These are phyloP conservation scores for Gephyroberyx darwinii DNA, from an alignment of 2,797 vertebrate genomes.

Conservation along the genomic window DNA sequence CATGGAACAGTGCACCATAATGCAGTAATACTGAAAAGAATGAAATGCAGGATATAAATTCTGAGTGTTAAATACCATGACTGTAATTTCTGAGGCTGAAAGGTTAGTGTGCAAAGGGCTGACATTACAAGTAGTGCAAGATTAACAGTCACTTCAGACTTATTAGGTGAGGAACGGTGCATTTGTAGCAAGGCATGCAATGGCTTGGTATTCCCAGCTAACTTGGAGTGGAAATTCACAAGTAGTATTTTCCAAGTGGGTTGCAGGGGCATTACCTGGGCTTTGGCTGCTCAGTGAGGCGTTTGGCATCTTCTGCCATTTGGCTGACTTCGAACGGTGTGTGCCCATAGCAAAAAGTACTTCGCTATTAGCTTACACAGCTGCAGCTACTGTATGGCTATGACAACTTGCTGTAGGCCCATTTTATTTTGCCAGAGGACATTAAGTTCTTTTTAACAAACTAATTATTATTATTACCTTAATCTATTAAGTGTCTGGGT, in stretches of 20 bases:
- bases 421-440: no score
- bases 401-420: no score
- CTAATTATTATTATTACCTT: no score
- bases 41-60: slow-evolving; percentile 32
- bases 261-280: slow-evolving; percentile 72
- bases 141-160: slow-evolving; percentile 63
- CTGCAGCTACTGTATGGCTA: no score
- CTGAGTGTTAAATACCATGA: slow-evolving; percentile 25
- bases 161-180: slow-evolving; percentile 41
- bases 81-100: slow-evolving; percentile 32
- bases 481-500: no score
- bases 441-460: no score
- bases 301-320: slow-evolving; percentile 59
- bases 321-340: slow-evolving; percentile 52
- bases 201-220: slow-evolving; percentile 16
- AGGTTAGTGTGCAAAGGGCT: slow-evolving; percentile 30
- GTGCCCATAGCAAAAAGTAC: slow-evolving; percentile 51
- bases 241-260: slow-evolving; percentile 72
- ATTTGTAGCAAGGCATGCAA: slow-evolving; percentile 22
- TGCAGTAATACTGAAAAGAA: slow-evolving; percentile 3
- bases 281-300: slow-evolving; percentile 67
- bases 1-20: not conserved
- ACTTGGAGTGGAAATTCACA: slow-evolving; percentile 67
- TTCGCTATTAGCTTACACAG: slow-evolving; percentile 43
- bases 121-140: slow-evolving; percentile 44